phyloP scores from a whole-genome alignment of 2,888 invertebrate species.

The Adineta ricciae region DNA sequence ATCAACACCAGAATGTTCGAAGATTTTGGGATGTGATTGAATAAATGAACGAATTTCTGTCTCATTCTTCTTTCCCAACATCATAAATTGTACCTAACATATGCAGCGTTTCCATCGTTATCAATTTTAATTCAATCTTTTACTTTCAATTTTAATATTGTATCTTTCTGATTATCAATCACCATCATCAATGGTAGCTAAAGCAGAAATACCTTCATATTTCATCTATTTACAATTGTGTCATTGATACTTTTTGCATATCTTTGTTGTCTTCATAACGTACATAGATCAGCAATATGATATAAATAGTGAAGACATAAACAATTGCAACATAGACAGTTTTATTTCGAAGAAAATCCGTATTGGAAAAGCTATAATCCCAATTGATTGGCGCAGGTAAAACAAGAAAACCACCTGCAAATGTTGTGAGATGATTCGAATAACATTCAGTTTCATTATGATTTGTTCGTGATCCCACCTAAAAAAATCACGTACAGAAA shows the following conservation, averaged over 20 bases:
- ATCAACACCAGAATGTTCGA: too few species aligned
- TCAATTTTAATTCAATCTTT: too few species aligned
- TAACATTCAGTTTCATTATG: constrained; percentile 37
- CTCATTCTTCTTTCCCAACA: too few species aligned
- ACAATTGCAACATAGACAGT: constrained; percentile 52
- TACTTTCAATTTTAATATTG: constrained; percentile 48
- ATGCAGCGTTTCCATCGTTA: too few species aligned
- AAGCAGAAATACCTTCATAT: too few species aligned
- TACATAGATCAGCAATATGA: constrained; percentile 49
- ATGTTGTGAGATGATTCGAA: constrained; percentile 50
- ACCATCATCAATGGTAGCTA: too few species aligned
- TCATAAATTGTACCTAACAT: constrained; percentile 39
- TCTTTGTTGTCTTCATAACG: constrained; percentile 50
- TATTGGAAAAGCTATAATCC: constrained; percentile 51
- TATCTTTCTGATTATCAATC: constrained; percentile 47
- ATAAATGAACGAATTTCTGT: constrained; percentile 46
- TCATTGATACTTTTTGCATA: constrained; percentile 46
- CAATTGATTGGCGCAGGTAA: too few species aligned
- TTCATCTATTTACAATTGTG: too few species aligned
- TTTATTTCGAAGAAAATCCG: constrained; percentile 51
- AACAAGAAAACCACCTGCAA: constrained; percentile 48
- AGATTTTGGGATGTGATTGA: constrained; percentile 47
- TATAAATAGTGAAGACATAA: constrained; percentile 44
- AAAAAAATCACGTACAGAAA: too few species aligned
- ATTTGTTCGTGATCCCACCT: constrained; percentile 13